phyloP scores from a whole-genome alignment of 2,797 vertebrate genomes.

The Sarcoramphus papa region DNA sequence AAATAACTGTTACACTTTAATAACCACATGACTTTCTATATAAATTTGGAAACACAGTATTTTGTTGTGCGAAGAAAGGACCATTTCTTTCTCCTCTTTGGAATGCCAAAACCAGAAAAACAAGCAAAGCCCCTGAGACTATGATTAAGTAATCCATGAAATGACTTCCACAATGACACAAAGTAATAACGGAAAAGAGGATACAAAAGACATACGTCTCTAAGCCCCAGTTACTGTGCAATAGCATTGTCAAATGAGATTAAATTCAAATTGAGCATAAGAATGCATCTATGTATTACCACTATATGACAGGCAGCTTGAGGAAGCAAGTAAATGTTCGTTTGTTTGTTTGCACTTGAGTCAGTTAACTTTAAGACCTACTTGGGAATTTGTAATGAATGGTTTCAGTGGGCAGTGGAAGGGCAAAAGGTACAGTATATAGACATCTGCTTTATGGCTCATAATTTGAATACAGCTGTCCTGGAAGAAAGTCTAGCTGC shows the following conservation, averaged over 20 bases:
- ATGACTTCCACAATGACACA: neutral
- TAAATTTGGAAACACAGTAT: neutral
- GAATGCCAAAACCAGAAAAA: neutral
- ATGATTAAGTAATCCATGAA: neutral
- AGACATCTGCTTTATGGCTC: neutral
- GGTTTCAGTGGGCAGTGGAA: neutral
- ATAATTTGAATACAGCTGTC: constrained; percentile 40
- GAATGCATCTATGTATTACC: neutral
- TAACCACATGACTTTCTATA: neutral
- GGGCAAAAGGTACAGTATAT: neutral
- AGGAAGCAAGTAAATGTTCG: neutral
- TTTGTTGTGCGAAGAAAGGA: neutral
- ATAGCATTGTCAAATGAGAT: neutral
- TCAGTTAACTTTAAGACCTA: neutral
- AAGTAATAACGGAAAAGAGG: neutral
- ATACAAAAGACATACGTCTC: neutral
- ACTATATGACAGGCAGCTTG: neutral
- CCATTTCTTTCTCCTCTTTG: neutral
- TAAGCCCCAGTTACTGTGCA: neutral
- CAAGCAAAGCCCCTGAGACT: neutral
- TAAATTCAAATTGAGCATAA: neutral
- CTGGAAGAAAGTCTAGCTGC: neutral
- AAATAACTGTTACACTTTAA: neutral
- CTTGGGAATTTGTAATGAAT: neutral
- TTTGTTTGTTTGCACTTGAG: neutral